Conservation (phyloP, 2,113 vertebrate species). For the Saguinus imperator region DNA sequence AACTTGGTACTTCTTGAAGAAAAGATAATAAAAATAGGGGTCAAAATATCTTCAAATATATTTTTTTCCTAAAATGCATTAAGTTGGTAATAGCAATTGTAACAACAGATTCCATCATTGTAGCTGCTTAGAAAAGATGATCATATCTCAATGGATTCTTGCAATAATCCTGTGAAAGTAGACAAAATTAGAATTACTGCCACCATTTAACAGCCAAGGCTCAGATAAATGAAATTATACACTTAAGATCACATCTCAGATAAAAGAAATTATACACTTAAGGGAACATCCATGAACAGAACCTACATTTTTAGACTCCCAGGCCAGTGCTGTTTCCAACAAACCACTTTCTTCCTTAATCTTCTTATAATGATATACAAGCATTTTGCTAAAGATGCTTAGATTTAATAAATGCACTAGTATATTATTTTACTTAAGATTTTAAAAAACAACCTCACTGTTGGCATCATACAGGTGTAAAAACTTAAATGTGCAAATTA, state of each 20-base stretch:
- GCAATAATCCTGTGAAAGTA: neutral
- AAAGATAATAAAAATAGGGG: neutral
- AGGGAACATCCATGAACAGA: neutral
- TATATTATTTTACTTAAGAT: conserved; percentile 17
- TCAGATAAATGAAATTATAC: neutral
- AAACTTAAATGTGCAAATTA: conserved; percentile 33
- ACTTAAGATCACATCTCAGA: neutral
- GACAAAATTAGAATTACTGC: neutral
- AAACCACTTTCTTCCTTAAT: neutral
- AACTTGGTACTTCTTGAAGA: conserved; percentile 42
- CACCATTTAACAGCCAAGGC: neutral
- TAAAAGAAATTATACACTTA: neutral
- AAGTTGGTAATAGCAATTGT: neutral
- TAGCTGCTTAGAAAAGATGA: conserved; percentile 39
- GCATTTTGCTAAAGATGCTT: neutral
- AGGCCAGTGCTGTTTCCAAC: neutral
- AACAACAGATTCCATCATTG: neutral
- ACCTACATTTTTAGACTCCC: neutral
- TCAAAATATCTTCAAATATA: conserved; percentile 47
- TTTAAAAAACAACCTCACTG: conserved; percentile 14
- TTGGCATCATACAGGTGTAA: neutral
- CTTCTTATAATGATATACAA: neutral
- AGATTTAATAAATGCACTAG: neutral
- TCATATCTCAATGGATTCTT: neutral
- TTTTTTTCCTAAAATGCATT: conserved; percentile 30